A percentile compares a stretch with the other conserved stretches of the same genome.
Evolutionary conservation across 2,113 vertebrate species (phyloP).

Genomic region (Neoarius graeffei): DNA sequence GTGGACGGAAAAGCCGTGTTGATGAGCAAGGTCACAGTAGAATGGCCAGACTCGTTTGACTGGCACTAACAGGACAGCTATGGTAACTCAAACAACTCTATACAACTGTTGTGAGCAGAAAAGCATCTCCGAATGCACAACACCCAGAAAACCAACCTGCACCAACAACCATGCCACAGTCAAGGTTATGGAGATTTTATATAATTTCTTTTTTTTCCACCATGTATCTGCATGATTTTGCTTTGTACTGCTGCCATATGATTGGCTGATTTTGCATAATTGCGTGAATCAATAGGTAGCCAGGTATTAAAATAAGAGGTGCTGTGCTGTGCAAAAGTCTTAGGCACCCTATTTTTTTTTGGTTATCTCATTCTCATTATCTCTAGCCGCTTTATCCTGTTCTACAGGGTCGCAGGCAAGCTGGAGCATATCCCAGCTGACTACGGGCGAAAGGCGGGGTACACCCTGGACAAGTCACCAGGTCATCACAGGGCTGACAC

Average conservation of each 20-base stretch:
- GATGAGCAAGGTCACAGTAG: not conserved
- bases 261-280: not conserved
- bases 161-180: not conserved
- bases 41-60: not conserved
- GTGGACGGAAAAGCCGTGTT: not conserved
- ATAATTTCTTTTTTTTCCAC: too few species aligned
- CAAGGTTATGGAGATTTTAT: not conserved
- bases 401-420: too few species aligned
- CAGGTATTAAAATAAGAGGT: too few species aligned
- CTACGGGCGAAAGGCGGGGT: too few species aligned
- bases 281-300: not conserved
- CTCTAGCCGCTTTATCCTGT: too few species aligned
- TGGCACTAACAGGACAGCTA: not conserved
- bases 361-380: too few species aligned
- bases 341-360: too few species aligned
- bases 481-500: too few species aligned
- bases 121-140: not conserved
- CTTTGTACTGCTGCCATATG: not conserved
- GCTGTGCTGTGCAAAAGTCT: too few species aligned
- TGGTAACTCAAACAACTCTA: not conserved
- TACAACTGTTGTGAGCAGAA: not conserved
- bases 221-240: not conserved
- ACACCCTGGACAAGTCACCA: too few species aligned
- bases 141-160: not conserved
- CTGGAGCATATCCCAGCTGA: too few species aligned